Evolutionary conservation across 2,113 vertebrate genomes (phyloP).

Genomic region (Melanocharis versteri): DNA sequence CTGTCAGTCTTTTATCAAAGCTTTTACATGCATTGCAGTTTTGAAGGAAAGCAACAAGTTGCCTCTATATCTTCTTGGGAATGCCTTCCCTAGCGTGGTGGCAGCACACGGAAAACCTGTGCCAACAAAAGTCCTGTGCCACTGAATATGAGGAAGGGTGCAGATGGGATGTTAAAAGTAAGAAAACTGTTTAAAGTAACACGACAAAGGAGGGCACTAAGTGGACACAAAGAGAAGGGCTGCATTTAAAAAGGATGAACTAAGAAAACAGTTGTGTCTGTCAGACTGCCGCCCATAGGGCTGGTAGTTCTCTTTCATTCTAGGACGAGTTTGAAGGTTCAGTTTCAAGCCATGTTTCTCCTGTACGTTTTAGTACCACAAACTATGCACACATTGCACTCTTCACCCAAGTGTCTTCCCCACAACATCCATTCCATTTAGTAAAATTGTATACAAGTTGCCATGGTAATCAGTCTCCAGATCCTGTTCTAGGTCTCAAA

Average conservation of each 20-base stretch:
- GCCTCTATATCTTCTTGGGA: neutral
- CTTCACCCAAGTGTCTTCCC: neutral
- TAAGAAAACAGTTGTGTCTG: neutral
- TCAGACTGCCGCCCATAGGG: neutral
- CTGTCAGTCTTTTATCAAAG: neutral
- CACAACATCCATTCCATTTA: neutral
- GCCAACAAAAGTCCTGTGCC: neutral
- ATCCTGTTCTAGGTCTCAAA: neutral
- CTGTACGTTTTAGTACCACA: neutral
- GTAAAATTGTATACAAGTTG: neutral
- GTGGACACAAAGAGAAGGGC: neutral
- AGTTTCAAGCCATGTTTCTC: neutral
- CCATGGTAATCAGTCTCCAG: neutral
- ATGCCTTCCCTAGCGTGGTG: neutral
- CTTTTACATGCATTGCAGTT: neutral
- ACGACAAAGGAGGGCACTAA: neutral
- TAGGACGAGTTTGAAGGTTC: neutral
- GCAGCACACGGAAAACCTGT: neutral
- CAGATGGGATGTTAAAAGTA: neutral
- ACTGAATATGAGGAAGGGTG: neutral
- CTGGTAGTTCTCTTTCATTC: neutral
- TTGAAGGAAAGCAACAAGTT: neutral
- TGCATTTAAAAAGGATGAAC: neutral
- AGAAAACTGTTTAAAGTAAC: neutral
- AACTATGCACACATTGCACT: neutral